Base-by-base conservation (phyloP, 2,797 vertebrate genomes). In the Enteromius argenteus region DNA sequence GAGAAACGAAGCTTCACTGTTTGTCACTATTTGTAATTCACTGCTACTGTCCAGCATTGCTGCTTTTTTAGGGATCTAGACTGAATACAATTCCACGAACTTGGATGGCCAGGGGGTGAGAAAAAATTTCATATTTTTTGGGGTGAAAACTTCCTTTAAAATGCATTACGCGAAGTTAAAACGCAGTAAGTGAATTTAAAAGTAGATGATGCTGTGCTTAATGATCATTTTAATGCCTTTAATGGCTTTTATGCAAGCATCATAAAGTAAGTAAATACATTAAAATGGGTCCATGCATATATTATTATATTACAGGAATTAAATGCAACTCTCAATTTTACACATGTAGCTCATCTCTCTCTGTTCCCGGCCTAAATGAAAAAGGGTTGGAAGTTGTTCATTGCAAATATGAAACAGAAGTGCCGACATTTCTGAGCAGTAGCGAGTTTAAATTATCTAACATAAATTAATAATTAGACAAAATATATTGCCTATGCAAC, bases 201-300 rank as follows among this genome's bases (percentile, higher is more conserved):
- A n/a, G 10, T 35, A 56, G 19, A 14, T 56, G 21, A 75, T 32
- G 53, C 49, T 56, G 13, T 35, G 56, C 1, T 23, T 21, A 8
- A 39, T 76, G 14, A 39, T 39, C 23, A 58, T 75, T 75, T 39
- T 15, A 56, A 75, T 37, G 73, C 49, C 49, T 56, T 56, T 75
- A 4, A 75, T 42, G 42, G 42, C 42, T 42, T 42, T 42, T 56
- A 37, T 23, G 13, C 73, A 75, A 56, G 30, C 32, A 56, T 35
- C 30, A 56, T 53, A 23, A 56, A 75, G 11, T 39, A 23, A 13
- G 51, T 58, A 75, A 75, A 75, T 39, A 56, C 3, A 75, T 37
- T 58, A 2, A 75, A 37, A 39, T 75, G 32, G 19, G 21, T 75
- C 19, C 19, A 53, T 35, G 46, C 5, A 13, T 32, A 74, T 56